A percentile compares a stretch with the other conserved stretches of the same genome.
These are phyloP conservation scores for Ranitomeya imitator DNA, from an alignment of 2,113 vertebrate genomes.

Conservation along the genomic window DNA sequence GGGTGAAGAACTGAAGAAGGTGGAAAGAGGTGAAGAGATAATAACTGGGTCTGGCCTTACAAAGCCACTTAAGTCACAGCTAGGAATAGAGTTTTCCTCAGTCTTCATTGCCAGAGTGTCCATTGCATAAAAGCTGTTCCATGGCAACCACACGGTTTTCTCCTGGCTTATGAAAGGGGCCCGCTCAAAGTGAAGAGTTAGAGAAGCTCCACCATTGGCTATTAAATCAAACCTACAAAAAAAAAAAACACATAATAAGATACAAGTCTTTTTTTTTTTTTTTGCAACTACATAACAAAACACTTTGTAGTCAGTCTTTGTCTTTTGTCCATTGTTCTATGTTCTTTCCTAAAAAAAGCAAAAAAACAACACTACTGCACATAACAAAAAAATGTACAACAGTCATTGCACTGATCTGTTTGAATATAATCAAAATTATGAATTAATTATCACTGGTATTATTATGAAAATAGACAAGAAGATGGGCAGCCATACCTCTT, in stretches of 20 bases:
- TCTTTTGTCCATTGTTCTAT: neutral
- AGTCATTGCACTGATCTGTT: conserved; percentile 30
- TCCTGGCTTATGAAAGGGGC: conserved; percentile 97
- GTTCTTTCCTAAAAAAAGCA: conserved; percentile 32
- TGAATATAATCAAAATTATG: conserved; percentile 35
- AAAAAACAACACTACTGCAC: neutral
- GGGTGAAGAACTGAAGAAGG: conserved; percentile 94
- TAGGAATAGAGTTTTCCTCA: conserved; percentile 98
- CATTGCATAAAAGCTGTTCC: conserved; percentile 98
- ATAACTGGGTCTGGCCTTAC: conserved; percentile 93
- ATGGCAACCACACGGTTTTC: conserved; percentile 95
- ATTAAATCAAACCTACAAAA: conserved; percentile 92
- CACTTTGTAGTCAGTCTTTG: conserved; percentile 19
- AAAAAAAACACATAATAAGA: neutral
- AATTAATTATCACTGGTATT: conserved; percentile 41
- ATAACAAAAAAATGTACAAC: conserved; percentile 30
- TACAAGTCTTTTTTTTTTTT: neutral
- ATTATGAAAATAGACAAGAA: conserved; percentile 36
- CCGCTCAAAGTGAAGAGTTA: conserved; percentile 94
- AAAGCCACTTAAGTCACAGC: conserved; percentile 97
- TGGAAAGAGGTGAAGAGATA: conserved; percentile 94
- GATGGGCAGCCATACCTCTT: conserved; percentile 6
- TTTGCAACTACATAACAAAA: neutral
- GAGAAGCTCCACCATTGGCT: conserved; percentile 91
- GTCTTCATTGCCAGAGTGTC: conserved; percentile 98